Conservation (phyloP, 2,797 vertebrate species). For the Pseudochirops cupreus region DNA sequence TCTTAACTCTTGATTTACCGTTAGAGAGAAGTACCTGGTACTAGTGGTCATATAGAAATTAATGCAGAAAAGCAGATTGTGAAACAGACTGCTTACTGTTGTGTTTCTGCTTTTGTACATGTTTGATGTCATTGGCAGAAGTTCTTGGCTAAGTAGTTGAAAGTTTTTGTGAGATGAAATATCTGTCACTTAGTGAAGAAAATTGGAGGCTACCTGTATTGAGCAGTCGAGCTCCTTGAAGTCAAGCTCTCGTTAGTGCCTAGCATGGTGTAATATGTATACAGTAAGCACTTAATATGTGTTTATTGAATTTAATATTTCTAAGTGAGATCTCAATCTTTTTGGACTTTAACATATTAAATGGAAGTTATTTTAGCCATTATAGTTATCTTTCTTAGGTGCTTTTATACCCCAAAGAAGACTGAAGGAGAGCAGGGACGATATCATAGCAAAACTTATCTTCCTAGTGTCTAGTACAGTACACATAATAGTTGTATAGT, state of each 20-base stretch:
- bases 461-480: not conserved
- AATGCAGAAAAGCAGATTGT: not conserved
- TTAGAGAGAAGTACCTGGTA: not conserved
- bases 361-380: not conserved
- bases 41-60: not conserved
- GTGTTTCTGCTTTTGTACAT: not conserved
- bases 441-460: not conserved
- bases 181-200: not conserved
- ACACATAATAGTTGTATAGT: not conserved
- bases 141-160: not conserved
- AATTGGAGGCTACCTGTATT: not conserved
- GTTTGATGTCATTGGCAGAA: not conserved
- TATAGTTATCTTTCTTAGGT: not conserved
- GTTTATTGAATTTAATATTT: not conserved
- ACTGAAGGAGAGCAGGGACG: not conserved
- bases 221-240: not conserved
- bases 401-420: not conserved
- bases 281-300: not conserved
- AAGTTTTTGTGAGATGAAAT: not conserved
- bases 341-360: not conserved
- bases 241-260: not conserved
- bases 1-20: not conserved
- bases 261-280: not conserved
- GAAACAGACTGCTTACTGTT: not conserved
- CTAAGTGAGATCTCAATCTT: not conserved